Base-by-base conservation (phyloP, 2,888 invertebrate genomes). In the Epirrita christyi region DNA sequence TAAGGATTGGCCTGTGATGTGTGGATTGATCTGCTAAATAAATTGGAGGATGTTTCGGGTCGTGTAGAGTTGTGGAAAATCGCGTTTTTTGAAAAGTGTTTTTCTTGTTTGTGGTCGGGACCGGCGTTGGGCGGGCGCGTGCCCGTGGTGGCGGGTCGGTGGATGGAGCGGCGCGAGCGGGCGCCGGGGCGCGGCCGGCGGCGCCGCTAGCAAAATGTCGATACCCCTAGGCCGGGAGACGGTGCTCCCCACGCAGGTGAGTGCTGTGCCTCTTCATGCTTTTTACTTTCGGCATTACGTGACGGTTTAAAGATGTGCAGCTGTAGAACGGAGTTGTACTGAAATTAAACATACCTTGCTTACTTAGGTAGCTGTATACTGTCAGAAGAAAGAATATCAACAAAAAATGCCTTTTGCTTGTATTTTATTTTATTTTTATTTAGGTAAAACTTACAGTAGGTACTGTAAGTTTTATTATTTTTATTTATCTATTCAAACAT, bases 151-250 rank as follows among this genome's bases (percentile, higher is more conserved):
- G 78, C 75, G 81, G 78, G 75, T 83, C 71, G 88, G 86, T 88
- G 88, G 89, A 90, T 90, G 90, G 88, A 84, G 83, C 80, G 83
- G 80, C 83, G 84, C 81, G 86, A 79, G 85, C 81, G 86, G 86
- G 85, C 87, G 89, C 89, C 89, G 89, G 89, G 89, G 89, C 81
- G 90, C 88, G 89, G 89, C 89, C 88, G 87, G 88, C 87, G 88
- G 85, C 89, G 88, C 87, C 89, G 86, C 85, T 88, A 83, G 86
- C 86, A 81, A 90, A 88, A 92, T 92, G 92, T 92, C 92, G 86
- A 92, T 92, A 91, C 91, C 92, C 85, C 84, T 90, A 75, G 84
- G 83, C 83, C 86, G 92, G 88, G 92, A 92, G 76, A 88, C 90
- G 65, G 88, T 86, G 72, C 87, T 92, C 79, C 88, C 92, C 73